Evolutionary conservation across 92 coral and sea anemone species (phyloP).

Genomic region (Epizoanthus stellaris): DNA sequence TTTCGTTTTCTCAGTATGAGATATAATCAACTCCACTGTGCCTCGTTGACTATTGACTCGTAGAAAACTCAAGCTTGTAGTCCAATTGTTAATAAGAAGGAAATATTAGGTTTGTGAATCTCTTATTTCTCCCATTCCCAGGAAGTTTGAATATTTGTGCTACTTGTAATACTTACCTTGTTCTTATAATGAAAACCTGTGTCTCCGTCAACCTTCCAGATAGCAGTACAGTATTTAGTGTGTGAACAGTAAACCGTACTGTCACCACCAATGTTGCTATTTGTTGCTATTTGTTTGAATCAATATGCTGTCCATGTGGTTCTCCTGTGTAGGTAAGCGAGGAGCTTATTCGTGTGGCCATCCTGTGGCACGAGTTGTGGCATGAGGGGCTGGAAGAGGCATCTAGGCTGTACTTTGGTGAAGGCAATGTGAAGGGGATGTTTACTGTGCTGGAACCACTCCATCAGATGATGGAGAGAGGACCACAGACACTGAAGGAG

Average conservation of each 20-base stretch:
- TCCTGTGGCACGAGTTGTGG: conserved; percentile 99
- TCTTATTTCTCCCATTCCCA: too few relatives aligned
- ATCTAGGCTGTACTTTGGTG: conserved; percentile 95
- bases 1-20: too few relatives aligned
- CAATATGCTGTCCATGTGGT: neutral
- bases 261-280: neutral
- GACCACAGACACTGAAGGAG: conserved; percentile 98
- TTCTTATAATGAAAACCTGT: too few relatives aligned
- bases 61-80: too few relatives aligned
- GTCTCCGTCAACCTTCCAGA: too few relatives aligned
- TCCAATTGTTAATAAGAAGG: too few relatives aligned
- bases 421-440: conserved; percentile 98
- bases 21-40: too few relatives aligned
- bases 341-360: conserved; percentile 97
- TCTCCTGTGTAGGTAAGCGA: conserved; percentile 77
- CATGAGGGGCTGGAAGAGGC: conserved; percentile 99
- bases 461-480: conserved; percentile 98
- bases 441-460: conserved; percentile 93
- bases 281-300: neutral
- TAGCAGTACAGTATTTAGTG: too few relatives aligned
- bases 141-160: too few relatives aligned
- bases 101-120: too few relatives aligned
- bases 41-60: too few relatives aligned
- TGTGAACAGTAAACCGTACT: neutral
- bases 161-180: too few relatives aligned